Conservation (phyloP, 1,140 invertebrate species). For the Holotrichia oblita region DNA sequence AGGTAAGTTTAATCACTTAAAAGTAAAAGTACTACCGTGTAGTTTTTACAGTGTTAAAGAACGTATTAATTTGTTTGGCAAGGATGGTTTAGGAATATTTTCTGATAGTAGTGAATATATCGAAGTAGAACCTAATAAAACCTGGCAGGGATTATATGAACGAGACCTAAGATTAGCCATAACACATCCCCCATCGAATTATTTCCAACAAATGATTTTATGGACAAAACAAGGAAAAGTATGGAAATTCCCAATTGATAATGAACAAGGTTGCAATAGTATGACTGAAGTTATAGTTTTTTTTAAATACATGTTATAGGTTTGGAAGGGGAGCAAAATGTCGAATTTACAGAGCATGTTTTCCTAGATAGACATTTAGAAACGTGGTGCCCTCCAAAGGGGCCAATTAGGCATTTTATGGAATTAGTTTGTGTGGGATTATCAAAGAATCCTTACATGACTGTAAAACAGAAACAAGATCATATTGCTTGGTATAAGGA, state of each 20-base stretch:
- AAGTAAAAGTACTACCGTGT: background rate
- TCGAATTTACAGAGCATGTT: conserved; percentile 91
- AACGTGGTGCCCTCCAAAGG: conserved; percentile 87
- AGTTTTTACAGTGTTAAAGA: conserved; percentile 49
- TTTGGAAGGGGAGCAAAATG: conserved; percentile 78
- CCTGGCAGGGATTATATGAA: conserved; percentile 74
- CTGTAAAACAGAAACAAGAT: conserved; percentile 86
- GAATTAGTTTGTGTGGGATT: conserved; percentile 93
- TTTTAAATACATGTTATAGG: conserved; percentile 64
- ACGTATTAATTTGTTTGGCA: conserved; percentile 67
- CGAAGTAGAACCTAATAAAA: conserved; percentile 66
- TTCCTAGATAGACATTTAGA: conserved; percentile 89
- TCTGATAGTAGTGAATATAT: conserved; percentile 50
- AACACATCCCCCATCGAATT: conserved; percentile 82
- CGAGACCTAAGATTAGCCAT: conserved; percentile 72
- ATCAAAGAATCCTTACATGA: conserved; percentile 93
- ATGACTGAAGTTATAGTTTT: too few relatives aligned
- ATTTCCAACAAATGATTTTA: conserved; percentile 91
- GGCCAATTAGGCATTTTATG: conserved; percentile 96
- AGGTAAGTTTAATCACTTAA: background rate
- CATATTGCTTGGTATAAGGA: conserved; percentile 93
- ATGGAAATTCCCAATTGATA: conserved; percentile 97
- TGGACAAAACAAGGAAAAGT: conserved; percentile 96
- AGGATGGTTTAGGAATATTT: conserved; percentile 70
- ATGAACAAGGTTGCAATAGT: conserved; percentile 84